phyloP scores from a whole-genome alignment of 2,797 vertebrate species.

The Melanogrammus aeglefinus region DNA sequence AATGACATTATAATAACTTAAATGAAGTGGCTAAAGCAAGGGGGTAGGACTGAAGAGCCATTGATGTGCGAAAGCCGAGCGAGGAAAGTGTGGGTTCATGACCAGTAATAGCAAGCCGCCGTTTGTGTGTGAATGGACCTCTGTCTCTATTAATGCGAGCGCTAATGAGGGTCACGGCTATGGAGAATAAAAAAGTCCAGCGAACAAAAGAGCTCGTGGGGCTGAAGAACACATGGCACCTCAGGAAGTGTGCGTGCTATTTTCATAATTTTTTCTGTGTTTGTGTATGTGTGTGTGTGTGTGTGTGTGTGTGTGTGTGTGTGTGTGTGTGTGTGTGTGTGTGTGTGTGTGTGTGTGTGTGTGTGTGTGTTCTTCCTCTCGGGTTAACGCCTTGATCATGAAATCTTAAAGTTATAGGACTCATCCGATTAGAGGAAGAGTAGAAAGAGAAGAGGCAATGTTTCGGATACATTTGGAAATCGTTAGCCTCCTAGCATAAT shows the following conservation, averaged over 20 bases:
- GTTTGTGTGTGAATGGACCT: background rate
- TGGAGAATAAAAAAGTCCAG: constrained; percentile 6
- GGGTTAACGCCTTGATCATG: background rate
- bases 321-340: constrained; percentile 5
- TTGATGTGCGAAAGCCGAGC: background rate
- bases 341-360: constrained; percentile 20
- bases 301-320: constrained; percentile 11
- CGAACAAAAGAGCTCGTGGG: background rate
- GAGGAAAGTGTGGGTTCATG: constrained; percentile 17
- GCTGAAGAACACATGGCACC: constrained; percentile 1
- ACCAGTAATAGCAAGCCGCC: constrained; percentile 3
- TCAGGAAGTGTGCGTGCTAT: constrained; percentile 7
- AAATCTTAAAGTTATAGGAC: background rate
- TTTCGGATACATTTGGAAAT: background rate
- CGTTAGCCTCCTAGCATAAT: too few relatives aligned
- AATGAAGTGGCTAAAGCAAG: constrained; percentile 27
- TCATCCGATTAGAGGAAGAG: background rate
- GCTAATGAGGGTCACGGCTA: constrained; percentile 8
- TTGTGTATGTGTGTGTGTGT: constrained; percentile 13
- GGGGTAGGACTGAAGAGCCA: constrained; percentile 4
- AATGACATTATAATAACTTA: constrained; percentile 31
- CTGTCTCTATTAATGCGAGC: constrained; percentile 1
- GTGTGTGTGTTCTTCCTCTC: background rate
- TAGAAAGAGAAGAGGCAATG: background rate
- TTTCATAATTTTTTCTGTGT: constrained; percentile 2